These are phyloP conservation scores for Psittacus erithacus DNA, from an alignment of 2,113 vertebrate genomes.

Conservation along the genomic window DNA sequence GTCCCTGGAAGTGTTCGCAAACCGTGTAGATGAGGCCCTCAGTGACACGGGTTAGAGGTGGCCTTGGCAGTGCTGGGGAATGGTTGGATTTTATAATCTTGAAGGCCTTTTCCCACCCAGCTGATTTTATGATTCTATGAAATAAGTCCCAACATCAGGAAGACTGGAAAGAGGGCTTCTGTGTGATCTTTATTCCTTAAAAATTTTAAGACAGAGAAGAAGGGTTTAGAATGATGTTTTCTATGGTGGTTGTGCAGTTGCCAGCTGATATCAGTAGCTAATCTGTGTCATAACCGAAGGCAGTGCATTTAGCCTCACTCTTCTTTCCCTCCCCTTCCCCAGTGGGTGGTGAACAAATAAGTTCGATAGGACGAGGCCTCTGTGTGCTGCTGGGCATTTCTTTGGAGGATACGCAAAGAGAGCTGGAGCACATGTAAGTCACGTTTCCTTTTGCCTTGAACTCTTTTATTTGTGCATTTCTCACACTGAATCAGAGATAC, in stretches of 20 bases:
- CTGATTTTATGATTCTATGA: not conserved
- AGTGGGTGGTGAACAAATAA: conserved; percentile 92
- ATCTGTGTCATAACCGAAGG: not conserved
- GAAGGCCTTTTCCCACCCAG: not conserved
- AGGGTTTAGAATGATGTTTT: not conserved
- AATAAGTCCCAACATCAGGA: not conserved
- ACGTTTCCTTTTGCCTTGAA: not conserved
- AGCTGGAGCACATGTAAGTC: conserved; percentile 95
- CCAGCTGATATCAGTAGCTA: not conserved
- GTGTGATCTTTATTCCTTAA: not conserved
- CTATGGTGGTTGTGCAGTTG: not conserved
- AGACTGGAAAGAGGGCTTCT: not conserved
- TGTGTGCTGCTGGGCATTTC: conserved; percentile 95
- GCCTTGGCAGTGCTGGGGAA: not conserved
- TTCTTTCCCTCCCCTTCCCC: not conserved
- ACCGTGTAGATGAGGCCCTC: not conserved
- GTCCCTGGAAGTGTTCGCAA: not conserved
- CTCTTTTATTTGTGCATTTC: not conserved
- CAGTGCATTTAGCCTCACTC: not conserved
- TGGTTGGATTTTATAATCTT: not conserved
- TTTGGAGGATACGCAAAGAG: conserved; percentile 90
- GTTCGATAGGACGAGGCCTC: conserved; percentile 91
- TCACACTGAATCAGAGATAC: not conserved
- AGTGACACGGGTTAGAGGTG: not conserved
- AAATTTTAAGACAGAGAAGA: not conserved